These are phyloP conservation scores for Hypanus sabinus DNA, from an alignment of 2,113 vertebrate genomes.

Conservation along the genomic window DNA sequence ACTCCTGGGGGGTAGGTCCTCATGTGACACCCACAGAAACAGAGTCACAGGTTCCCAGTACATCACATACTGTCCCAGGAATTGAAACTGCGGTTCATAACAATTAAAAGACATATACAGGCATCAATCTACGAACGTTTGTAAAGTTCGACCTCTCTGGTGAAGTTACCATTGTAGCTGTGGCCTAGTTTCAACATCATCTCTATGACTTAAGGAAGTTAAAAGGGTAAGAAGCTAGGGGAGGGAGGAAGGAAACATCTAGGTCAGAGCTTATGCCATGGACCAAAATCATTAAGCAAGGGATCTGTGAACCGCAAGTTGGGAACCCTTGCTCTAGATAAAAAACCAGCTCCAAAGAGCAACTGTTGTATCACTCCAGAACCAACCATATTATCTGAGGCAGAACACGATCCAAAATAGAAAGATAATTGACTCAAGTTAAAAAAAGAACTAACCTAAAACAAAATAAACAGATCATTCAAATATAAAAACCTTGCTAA, in stretches of 20 bases:
- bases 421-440: not conserved
- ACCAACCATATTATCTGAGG: not conserved
- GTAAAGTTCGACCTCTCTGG: not conserved
- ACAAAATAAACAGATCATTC: not conserved
- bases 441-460: not conserved
- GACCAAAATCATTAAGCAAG: no score
- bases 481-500: not conserved
- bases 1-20: no score
- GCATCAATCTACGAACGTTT: not conserved
- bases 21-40: no score
- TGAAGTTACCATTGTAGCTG: no score
- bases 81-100: no score
- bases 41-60: no score
- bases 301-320: no score
- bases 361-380: not conserved
- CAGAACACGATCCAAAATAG: not conserved
- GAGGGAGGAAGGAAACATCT: not conserved
- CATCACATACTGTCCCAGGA: no score
- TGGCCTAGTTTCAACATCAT: not conserved
- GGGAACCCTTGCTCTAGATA: not conserved
- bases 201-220: not conserved
- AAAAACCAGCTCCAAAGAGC: not conserved
- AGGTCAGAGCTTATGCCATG: no score
- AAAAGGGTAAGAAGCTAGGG: not conserved
- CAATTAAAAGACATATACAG: not conserved